Evolutionary conservation across 2,888 invertebrate species (phyloP), one percentile per base, ranked within the genome.

Genomic region (Fragum fragum): DNA sequence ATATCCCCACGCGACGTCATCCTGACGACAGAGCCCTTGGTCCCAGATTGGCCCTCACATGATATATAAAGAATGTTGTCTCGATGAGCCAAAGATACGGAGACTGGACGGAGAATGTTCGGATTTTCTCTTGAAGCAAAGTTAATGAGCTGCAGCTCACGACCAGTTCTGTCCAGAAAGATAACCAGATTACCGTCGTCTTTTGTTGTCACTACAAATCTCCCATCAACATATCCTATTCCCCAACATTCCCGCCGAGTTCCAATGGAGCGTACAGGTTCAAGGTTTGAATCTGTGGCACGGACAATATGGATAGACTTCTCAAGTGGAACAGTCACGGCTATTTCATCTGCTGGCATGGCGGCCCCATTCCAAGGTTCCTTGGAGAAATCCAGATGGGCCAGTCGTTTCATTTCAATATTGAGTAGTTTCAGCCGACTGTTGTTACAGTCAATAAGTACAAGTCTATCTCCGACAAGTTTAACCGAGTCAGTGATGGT

Each of bases 171-270:
- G 42, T 85, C 85, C 7, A 85, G 69, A 53, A 85, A 85, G 0
- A 80, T 70, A 1, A 85, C 76, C 1, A 72, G 61, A 57, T 85
- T 85, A 1, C 85, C 85, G 52, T 85, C 81, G 55, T 85, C 85
- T 55, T 85, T 85, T 16, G 85, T 83, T 9, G 82, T 83, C 18
- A 78, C 61, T 1, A 76, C 61, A 23, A 85, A 66, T 21, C 76
- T 73, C 16, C 74, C 78, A 23, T 82, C 82, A 6, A 80, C 76
- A 21, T 78, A 72, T 26, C 78, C 70, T 23, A 85, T 76, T 3
- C 85, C 85, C 85, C 85, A 85, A 53, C 85, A 85, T 71, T 85
- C 85, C 11, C 82, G 52, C 9, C 82, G 75, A 29, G 85, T 85
- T 18, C 57, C 70, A 28, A 85, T 80, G 29, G 82, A 75, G 6